Evolutionary conservation across 2,888 invertebrate species (phyloP).

Genomic region (Metellina segmentata): DNA sequence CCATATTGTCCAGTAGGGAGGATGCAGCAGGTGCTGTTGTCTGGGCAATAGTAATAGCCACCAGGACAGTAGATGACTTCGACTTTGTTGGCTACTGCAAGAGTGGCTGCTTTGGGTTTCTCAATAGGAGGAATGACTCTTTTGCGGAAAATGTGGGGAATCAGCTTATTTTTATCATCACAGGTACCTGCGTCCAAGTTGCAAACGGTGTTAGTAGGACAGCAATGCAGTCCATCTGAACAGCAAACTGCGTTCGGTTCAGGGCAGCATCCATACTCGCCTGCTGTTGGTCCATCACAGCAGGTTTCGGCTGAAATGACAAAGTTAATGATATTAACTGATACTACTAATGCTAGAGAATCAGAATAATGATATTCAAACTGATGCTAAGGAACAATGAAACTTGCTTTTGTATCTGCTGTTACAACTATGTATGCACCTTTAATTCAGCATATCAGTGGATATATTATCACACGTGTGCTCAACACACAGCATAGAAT

Average conservation of each 20-base stretch:
- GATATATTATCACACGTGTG: background rate
- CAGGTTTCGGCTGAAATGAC: slow-evolving; percentile 46
- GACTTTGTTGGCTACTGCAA: slow-evolving; percentile 21
- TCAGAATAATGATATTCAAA: background rate
- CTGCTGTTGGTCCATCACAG: slow-evolving; percentile 42
- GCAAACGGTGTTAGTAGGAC: slow-evolving; percentile 48
- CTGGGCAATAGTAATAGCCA: slow-evolving; percentile 48
- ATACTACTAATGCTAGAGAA: background rate
- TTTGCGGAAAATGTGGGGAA: slow-evolving; percentile 19
- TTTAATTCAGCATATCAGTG: background rate
- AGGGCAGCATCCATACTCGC: slow-evolving; percentile 49
- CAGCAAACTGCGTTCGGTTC: slow-evolving; percentile 63
- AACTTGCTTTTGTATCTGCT: no score
- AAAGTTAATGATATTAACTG: background rate
- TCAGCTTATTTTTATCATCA: background rate
- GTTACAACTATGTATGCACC: background rate
- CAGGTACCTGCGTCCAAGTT: slow-evolving; percentile 40
- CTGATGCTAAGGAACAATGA: background rate
- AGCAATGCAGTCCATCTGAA: slow-evolving; percentile 60
- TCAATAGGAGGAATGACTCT: background rate
- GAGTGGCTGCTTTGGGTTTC: background rate
- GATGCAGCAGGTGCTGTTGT: slow-evolving; percentile 49
- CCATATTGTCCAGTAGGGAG: slow-evolving; percentile 45
- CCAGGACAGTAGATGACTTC: slow-evolving; percentile 63
- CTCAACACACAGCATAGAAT: background rate